Evolutionary conservation across 2,888 invertebrate genomes (phyloP), one percentile per base, ranked within the genome.

Genomic region (Timema podura): DNA sequence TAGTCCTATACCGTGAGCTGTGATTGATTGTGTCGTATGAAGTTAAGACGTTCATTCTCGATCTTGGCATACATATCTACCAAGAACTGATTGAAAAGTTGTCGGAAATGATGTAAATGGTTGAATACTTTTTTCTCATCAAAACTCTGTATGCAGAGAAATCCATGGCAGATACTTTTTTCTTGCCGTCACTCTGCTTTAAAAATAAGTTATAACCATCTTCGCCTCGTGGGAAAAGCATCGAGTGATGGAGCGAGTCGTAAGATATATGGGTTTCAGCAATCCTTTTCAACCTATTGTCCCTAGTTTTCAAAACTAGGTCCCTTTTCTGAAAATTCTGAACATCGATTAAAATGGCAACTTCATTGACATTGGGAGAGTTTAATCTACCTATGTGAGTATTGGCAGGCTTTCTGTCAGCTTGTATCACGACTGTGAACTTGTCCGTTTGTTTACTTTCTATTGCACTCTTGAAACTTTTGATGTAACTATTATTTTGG

Each of bases 241-340:
- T 46, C 0, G 78, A 78, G 69, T 80, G 81, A 44, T 75, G 73
- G 48, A 80, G 70, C 30, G 79, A 72, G 70, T 79, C 77, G 48
- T 75, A 76, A 5, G 72, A 49, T 49, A 1, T 49, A n/a, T 49
- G 51, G n/a, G n/a, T 2, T n/a, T 49, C 51, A 49, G 11, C n/a
- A 49, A 49, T 49, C 1, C 51, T 10, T 49, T 49, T 10, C 51
- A 49, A 45, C 9, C 45, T 65, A 30, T 73, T 70, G 45, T 70
- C 68, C 61, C 73, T 65, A 8, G 68, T 65, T 72, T 74, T 76
- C 48, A 78, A 65, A 65, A 79, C 73, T 47, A 79, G 78, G 68
- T 77, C 76, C 64, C 77, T 68, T 1, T 71, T 70, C 48, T 65
- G 11, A 44, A 45, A 46, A 11, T 65, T 2, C 45, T 65, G 45